These are phyloP conservation scores for Leptinotarsa peninsularis DNA, from an alignment of 2,888 invertebrate genomes.

Conservation along the genomic window DNA sequence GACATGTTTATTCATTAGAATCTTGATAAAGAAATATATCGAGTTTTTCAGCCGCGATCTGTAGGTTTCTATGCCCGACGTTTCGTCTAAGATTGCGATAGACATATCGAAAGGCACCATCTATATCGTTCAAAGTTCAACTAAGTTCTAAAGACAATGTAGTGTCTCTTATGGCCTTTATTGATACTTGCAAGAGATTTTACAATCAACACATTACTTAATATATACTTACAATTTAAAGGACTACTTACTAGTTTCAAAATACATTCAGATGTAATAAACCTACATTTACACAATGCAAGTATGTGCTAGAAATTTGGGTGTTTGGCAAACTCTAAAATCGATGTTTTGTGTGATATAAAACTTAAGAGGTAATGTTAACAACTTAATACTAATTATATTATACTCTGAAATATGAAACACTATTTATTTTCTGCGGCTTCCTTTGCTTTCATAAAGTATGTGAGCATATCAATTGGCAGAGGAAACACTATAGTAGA, in stretches of 20 bases:
- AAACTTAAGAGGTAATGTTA: neutral
- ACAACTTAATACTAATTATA: neutral
- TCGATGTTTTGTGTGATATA: constrained; percentile 9
- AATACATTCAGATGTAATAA: constrained; percentile 37
- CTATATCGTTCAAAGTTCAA: too few species aligned
- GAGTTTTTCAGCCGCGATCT: too few species aligned
- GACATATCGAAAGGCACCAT: too few species aligned
- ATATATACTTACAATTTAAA: too few species aligned
- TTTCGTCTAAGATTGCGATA: too few species aligned
- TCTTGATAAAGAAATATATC: too few species aligned
- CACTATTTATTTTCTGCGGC: constrained; percentile 10
- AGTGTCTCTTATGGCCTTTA: too few species aligned
- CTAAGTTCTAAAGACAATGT: too few species aligned
- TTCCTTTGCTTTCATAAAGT: constrained; percentile 77
- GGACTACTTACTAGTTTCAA: constrained; percentile 12
- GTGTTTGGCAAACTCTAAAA: constrained; percentile 15
- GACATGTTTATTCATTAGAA: too few species aligned
- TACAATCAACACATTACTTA: too few species aligned
- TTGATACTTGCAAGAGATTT: too few species aligned
- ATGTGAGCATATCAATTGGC: constrained; percentile 82
- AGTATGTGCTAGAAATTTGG: constrained; percentile 25
- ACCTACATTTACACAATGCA: constrained; percentile 20
- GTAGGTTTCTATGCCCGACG: too few species aligned
- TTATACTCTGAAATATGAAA: neutral
- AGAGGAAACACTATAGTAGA: constrained; percentile 97